Conservation (phyloP, 2,797 vertebrate species). For the Anas georgica region DNA sequence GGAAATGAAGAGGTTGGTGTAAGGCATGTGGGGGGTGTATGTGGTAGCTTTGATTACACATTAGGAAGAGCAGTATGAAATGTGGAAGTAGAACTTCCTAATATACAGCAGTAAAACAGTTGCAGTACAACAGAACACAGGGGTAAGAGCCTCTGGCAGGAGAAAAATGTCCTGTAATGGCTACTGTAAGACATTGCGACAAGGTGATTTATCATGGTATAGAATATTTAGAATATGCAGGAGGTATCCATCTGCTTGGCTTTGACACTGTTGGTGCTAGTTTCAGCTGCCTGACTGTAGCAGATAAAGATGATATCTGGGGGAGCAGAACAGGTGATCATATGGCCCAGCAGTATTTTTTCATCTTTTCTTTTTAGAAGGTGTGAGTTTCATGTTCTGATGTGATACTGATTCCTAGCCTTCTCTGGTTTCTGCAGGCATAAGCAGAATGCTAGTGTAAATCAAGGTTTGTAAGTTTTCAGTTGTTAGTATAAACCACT, state of each 20-base stretch:
- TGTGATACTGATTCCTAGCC: neutral
- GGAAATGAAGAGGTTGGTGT: neutral
- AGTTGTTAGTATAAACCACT: neutral
- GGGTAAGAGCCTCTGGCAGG: neutral
- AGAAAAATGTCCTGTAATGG: conserved; percentile 19
- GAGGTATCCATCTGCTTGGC: neutral
- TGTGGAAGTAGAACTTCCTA: conserved; percentile 35
- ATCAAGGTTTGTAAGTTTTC: neutral
- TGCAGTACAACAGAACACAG: neutral
- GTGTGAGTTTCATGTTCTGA: neutral
- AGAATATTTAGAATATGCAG: neutral
- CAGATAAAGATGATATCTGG: neutral
- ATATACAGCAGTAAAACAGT: neutral
- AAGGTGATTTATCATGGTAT: neutral
- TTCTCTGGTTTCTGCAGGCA: neutral
- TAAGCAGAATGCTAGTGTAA: neutral
- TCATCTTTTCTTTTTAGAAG: neutral
- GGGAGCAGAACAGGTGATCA: neutral
- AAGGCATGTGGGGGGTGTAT: neutral
- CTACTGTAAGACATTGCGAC: neutral
- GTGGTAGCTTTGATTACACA: neutral
- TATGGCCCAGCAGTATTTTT: neutral
- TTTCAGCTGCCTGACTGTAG: neutral
- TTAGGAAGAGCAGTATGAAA: neutral
- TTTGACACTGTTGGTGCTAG: neutral